These are phyloP conservation scores for Rhagonycha lutea DNA, from an alignment of 2,888 invertebrate genomes.

Conservation along the genomic window DNA sequence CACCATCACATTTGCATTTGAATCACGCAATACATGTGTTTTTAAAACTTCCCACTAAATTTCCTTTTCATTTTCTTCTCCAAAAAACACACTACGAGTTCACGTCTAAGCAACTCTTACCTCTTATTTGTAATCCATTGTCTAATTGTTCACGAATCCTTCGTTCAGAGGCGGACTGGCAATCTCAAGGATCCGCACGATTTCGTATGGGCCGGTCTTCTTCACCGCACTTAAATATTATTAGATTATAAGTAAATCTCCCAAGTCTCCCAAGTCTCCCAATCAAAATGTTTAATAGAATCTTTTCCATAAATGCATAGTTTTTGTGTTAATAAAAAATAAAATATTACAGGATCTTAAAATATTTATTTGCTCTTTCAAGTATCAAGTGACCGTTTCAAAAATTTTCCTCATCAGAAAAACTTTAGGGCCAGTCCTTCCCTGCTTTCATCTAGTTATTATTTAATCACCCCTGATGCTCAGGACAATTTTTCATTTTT, in stretches of 20 bases:
- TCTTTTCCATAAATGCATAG: no score
- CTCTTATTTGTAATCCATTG: neutral
- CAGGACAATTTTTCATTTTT: neutral
- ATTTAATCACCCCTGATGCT: neutral
- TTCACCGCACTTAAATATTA: no score
- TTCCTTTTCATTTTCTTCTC: neutral
- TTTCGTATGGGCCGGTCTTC: no score
- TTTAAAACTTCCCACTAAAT: constrained; percentile 33
- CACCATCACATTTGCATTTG: constrained; percentile 54
- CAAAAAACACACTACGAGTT: neutral
- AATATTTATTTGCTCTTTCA: no score
- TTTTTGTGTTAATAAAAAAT: no score
- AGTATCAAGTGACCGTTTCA: no score
- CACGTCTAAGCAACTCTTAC: neutral
- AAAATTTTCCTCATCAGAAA: no score
- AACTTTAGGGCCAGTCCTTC: neutral
- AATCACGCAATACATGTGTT: constrained; percentile 50
- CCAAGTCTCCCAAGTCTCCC: no score
- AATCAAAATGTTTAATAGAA: no score
- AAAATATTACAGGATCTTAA: no score
- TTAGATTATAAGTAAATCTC: no score
- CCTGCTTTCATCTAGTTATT: neutral
- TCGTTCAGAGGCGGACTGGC: neutral
- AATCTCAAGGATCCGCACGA: neutral
- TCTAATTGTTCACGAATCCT: neutral